These are phyloP conservation scores for Coremacera marginata DNA, from an alignment of 2,888 invertebrate genomes.

Conservation along the genomic window DNA sequence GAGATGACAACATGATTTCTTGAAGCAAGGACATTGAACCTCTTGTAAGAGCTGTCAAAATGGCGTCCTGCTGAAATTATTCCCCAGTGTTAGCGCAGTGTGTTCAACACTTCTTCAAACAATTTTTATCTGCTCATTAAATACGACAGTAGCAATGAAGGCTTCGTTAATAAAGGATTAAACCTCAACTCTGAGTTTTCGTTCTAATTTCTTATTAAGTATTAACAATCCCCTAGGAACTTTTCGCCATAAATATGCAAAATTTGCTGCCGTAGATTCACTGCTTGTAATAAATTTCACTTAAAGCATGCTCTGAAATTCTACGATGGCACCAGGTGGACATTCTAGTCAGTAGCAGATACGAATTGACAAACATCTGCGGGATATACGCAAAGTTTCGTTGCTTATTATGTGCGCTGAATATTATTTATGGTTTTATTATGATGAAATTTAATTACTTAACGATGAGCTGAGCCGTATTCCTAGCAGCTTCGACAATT, in stretches of 20 bases:
- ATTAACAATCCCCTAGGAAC: slow-evolving; percentile 23
- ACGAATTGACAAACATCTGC: background rate
- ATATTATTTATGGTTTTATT: slow-evolving; percentile 15
- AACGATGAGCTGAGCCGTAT: background rate
- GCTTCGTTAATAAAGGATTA: slow-evolving; percentile 18
- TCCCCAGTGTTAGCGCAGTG: slow-evolving; percentile 9
- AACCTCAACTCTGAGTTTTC: background rate
- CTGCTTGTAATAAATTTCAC: slow-evolving; percentile 9
- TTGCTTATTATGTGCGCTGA: background rate
- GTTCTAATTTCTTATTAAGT: slow-evolving; percentile 20
- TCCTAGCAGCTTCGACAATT: background rate
- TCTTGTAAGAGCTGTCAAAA: background rate
- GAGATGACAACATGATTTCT: background rate
- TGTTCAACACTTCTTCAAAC: slow-evolving; percentile 6
- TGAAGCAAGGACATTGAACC: background rate
- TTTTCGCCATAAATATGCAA: slow-evolving; percentile 4
- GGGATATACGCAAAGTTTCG: background rate
- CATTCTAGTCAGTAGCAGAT: background rate
- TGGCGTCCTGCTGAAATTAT: slow-evolving; percentile 11
- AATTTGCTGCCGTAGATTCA: background rate
- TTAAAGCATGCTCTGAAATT: slow-evolving; percentile 2
- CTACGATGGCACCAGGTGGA: background rate
- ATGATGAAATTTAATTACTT: slow-evolving; percentile 20
- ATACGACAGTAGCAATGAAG: background rate
- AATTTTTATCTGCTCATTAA: slow-evolving; percentile 13